phyloP scores from a whole-genome alignment of 2,113 vertebrate genomes.

The Aldabrachelys gigantea region DNA sequence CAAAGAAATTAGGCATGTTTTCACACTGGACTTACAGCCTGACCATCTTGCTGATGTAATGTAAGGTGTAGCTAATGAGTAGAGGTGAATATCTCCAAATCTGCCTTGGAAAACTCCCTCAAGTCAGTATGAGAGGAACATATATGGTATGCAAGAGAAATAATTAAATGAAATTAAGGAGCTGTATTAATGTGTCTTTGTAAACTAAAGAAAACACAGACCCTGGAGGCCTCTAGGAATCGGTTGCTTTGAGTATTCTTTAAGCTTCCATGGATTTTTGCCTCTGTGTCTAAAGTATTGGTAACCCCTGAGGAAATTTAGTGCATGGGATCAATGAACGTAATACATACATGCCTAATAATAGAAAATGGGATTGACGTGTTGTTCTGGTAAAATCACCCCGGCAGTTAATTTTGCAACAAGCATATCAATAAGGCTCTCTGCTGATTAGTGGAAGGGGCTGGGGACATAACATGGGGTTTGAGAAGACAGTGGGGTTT shows the following conservation, averaged over 20 bases:
- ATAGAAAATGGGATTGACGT: slow-evolving; percentile 65
- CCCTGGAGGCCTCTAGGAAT: slow-evolving; percentile 36
- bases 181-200: slow-evolving; percentile 50
- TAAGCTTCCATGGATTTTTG: slow-evolving; percentile 76
- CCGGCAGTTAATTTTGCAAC: slow-evolving; percentile 67
- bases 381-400: slow-evolving; percentile 65
- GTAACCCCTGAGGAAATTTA: slow-evolving; percentile 72
- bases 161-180: slow-evolving; percentile 57
- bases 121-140: not conserved
- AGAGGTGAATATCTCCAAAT: not conserved
- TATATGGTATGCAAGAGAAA: not conserved
- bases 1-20: not conserved
- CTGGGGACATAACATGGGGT: not conserved
- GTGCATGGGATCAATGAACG: slow-evolving; percentile 66
- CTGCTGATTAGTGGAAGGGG: slow-evolving; percentile 55
- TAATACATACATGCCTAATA: slow-evolving; percentile 66
- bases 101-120: not conserved
- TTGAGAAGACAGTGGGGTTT: not conserved
- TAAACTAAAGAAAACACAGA: slow-evolving; percentile 46
- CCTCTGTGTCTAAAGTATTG: slow-evolving; percentile 42
- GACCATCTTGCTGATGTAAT: not conserved
- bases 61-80: not conserved
- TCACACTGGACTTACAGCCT: not conserved
- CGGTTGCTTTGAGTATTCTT: slow-evolving; percentile 57
- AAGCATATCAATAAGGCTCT: slow-evolving; percentile 66